Conservation (phyloP, 2,113 vertebrate genomes). For the Stegostoma tigrinum region DNA sequence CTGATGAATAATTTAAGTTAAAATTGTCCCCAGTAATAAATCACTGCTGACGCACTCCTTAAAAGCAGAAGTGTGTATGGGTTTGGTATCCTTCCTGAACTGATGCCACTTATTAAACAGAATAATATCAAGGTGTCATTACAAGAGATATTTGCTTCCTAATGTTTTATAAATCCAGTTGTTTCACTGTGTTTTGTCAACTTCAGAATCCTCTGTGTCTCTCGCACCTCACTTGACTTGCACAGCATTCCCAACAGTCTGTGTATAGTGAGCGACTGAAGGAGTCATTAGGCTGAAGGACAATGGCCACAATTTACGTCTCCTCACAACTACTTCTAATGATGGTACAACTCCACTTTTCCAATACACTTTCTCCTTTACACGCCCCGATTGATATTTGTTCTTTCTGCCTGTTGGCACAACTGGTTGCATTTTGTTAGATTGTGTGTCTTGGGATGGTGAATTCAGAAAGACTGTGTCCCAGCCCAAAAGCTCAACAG, state of each 20-base stretch:
- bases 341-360: neutral
- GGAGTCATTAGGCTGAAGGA: neutral
- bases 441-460: neutral
- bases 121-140: neutral
- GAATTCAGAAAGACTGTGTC: neutral
- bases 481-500: neutral
- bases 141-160: neutral
- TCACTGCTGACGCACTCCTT: neutral
- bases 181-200: neutral
- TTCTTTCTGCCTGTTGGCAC: neutral
- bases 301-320: neutral
- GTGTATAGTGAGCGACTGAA: neutral
- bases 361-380: neutral
- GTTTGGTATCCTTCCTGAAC: neutral
- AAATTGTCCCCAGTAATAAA: neutral
- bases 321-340: neutral
- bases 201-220: neutral
- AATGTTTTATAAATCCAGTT: neutral
- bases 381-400: neutral
- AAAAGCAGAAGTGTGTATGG: neutral
- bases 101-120: neutral
- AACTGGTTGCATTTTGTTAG: neutral
- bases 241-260: neutral
- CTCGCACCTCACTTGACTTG: neutral
- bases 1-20: neutral